Base-by-base conservation (phyloP, 2,888 invertebrate species). In the Zaprionus lineosus region DNA sequence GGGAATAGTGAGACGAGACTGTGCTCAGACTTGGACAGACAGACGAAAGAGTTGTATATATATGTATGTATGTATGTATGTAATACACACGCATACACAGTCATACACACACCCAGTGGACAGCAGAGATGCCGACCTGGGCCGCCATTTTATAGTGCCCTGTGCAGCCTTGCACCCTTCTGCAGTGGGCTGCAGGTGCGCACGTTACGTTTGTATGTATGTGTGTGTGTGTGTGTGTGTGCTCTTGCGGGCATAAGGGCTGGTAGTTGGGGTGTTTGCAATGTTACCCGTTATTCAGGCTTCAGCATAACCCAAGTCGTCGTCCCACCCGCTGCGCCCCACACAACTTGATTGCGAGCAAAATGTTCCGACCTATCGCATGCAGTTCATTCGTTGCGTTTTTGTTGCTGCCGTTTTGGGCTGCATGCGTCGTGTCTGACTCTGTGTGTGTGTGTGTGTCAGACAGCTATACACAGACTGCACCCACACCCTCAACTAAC, bases 331-430 rank as follows among this genome's bases (percentile, higher is more conserved):
- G n/a, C n/a, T n/a, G n/a, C n/a, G n/a, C n/a, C n/a, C n/a, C n/a
- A n/a, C 31, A 48, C 70, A 64, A 60, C 67, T 70, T 77, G 74
- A 77, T 79, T 79, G 81, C 74, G 74, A 81, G 58, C 74, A 68
- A 70, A 74, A 83, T 76, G n/a, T 79, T 83, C 77, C 79, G 79
- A 81, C 79, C 79, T 81, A 81, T 81, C 83, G 81, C 83, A 83
- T 82, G 79, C 74, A 83, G 63, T 74, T 74, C 74, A 63, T 60
- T 67, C 79, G 74, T 70, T 78, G 83, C 79, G 66, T 61, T 67
- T 59, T 61, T 58, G 61, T 66, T 71, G 63, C 40, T 81, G 53
- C 48, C 48, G 44, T 53, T 66, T 47, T 7, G 36, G 34, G 44
- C 28, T 72, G 71, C 73, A 72, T 75, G 74, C 62, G 77, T n/a